Percentiles rank a stretch among this genome's conserved stretches.
phyloP scores from a whole-genome alignment of 2,113 vertebrate genomes.

The Lates calcarifer region DNA sequence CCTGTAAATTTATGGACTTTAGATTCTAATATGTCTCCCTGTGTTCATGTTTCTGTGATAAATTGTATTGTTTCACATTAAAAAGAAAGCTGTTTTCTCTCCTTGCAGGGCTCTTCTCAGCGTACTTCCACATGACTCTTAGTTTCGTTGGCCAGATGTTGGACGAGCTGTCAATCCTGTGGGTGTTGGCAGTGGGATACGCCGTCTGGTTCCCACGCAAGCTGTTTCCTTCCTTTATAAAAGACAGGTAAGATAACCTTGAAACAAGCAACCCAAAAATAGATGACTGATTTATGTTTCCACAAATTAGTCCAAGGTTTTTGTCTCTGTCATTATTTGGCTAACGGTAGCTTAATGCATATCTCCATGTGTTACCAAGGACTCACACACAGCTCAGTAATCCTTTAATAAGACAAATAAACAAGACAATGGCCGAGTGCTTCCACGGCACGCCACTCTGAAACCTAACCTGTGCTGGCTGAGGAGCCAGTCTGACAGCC shows the following conservation, averaged over 20 bases:
- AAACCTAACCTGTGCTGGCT: slow-evolving; percentile 42
- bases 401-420: slow-evolving; percentile 17
- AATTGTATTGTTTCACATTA: background rate
- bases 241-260: slow-evolving; percentile 86
- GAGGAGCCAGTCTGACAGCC: slow-evolving; percentile 43
- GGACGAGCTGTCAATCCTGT: slow-evolving; percentile 95
- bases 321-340: background rate
- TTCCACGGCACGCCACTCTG: slow-evolving; percentile 16
- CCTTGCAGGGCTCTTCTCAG: slow-evolving; percentile 89
- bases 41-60: background rate
- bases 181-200: slow-evolving; percentile 89
- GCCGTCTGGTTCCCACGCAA: slow-evolving; percentile 90
- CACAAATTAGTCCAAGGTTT: background rate
- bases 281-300: background rate
- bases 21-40: background rate
- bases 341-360: background rate
- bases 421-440: slow-evolving; percentile 40
- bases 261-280: background rate
- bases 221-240: slow-evolving; percentile 88
- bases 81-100: background rate
- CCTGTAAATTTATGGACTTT: background rate
- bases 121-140: slow-evolving; percentile 96
- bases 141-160: slow-evolving; percentile 95
- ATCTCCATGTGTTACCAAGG: background rate
- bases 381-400: background rate